phyloP scores from a whole-genome alignment of 37 sponge, comb jelly and placozoan genomes.

The Dysidea cf. avara region DNA sequence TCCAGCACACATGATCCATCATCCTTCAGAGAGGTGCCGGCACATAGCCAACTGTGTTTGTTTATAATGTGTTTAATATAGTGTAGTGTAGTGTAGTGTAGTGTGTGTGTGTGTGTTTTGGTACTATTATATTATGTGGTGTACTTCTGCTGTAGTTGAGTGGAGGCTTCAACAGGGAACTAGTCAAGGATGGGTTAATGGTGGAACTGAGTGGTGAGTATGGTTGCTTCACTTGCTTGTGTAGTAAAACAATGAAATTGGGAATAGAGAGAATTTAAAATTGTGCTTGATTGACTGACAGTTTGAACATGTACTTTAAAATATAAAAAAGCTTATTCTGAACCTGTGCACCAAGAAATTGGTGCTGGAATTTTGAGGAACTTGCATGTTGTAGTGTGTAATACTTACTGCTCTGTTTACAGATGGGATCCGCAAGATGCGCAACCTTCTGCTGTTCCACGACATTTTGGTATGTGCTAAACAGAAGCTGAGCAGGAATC shows the following conservation, averaged over 20 bases:
- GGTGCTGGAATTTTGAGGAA: too few relatives aligned
- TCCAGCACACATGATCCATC: conserved; percentile 83
- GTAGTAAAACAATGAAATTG: too few relatives aligned
- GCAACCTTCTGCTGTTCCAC: conserved; percentile 75
- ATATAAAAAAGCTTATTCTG: too few relatives aligned
- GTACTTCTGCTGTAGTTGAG: conserved; percentile 42
- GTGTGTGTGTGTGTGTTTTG: conserved; percentile 7
- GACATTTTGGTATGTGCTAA: conserved; percentile 81
- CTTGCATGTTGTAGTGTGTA: not conserved
- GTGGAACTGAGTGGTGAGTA: conserved; percentile 69
- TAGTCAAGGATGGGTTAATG: conserved; percentile 70
- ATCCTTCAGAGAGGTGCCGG: conserved; percentile 59
- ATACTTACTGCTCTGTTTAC: not conserved
- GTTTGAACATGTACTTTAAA: too few relatives aligned
- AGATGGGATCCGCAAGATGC: conserved; percentile 70
- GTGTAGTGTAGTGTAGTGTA: not conserved
- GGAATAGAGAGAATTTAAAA: too few relatives aligned
- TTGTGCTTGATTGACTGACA: too few relatives aligned
- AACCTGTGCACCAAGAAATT: too few relatives aligned
- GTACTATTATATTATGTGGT: not conserved
- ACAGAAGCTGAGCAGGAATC: conserved; percentile 62
- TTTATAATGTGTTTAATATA: not conserved
- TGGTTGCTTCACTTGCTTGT: too few relatives aligned
- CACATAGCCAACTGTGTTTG: not conserved
- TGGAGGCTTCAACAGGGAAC: conserved; percentile 70